phyloP scores from a whole-genome alignment of 1,140 invertebrate genomes.

The Ericerus pela region DNA sequence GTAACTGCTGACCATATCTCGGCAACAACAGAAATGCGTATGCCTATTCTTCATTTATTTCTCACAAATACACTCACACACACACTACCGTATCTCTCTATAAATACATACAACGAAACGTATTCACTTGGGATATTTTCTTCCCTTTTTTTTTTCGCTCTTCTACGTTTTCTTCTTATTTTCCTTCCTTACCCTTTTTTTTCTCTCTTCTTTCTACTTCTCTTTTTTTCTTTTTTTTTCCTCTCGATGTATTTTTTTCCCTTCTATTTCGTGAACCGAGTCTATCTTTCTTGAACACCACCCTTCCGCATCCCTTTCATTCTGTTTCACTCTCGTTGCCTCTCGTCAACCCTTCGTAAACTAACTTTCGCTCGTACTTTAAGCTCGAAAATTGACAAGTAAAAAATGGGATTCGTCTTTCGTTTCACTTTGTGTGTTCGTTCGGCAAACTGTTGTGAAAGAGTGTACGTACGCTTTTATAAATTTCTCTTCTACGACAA shows the following conservation, averaged over 20 bases:
- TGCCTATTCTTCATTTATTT: conserved; percentile 3
- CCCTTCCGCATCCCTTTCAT: background rate
- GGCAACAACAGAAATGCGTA: conserved; percentile 6
- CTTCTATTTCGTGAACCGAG: too few relatives aligned
- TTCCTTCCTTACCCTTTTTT: too few relatives aligned
- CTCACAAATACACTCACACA: background rate
- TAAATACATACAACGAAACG: too few relatives aligned
- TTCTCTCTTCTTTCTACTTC: too few relatives aligned
- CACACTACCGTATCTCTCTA: too few relatives aligned
- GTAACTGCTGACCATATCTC: conserved; percentile 9
- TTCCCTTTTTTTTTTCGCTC: too few relatives aligned
- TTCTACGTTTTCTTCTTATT: too few relatives aligned
- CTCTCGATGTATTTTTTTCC: too few relatives aligned
- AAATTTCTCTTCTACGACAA: too few relatives aligned
- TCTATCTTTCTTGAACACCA: background rate
- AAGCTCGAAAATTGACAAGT: conserved; percentile 10
- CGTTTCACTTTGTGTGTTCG: too few relatives aligned
- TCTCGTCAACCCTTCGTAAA: too few relatives aligned
- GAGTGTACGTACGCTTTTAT: background rate
- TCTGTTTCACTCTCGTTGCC: background rate
- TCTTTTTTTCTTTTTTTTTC: too few relatives aligned
- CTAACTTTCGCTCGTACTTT: conserved; percentile 8
- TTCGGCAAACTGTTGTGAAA: background rate
- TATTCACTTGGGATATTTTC: conserved; percentile 11
- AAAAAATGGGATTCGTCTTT: conserved; percentile 8